Evolutionary conservation across 1,140 invertebrate genomes (phyloP).

Genomic region (Aphaenogaster ashmeadi): DNA sequence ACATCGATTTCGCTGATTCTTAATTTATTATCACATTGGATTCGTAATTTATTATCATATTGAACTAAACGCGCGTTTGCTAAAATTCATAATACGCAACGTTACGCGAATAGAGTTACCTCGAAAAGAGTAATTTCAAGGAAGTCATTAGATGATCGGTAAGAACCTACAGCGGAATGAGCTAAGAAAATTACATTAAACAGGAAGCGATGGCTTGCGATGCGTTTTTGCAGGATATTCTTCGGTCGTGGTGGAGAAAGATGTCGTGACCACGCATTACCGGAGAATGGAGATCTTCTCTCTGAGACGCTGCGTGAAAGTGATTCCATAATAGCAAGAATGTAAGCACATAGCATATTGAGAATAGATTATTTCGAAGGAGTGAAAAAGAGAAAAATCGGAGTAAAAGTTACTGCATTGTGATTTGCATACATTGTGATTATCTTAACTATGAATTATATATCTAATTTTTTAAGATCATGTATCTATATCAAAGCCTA

Average conservation of each 20-base stretch:
- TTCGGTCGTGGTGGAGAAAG: neutral
- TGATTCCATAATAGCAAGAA: conserved; percentile 64
- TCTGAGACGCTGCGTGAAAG: conserved; percentile 70
- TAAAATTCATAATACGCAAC: neutral
- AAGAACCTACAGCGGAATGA: conserved; percentile 50
- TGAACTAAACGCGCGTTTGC: neutral
- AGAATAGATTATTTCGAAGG: conserved; percentile 2
- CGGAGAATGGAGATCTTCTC: conserved; percentile 5
- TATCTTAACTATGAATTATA: conserved; percentile 71
- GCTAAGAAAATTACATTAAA: conserved; percentile 59
- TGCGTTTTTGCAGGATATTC: conserved; percentile 26
- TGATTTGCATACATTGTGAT: conserved; percentile 21
- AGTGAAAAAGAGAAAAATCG: conserved; percentile 30
- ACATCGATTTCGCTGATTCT: neutral
- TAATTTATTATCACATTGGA: conserved; percentile 22
- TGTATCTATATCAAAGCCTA: conserved; percentile 7
- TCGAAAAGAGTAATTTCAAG: conserved; percentile 47
- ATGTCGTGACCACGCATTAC: conserved; percentile 40
- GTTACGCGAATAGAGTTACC: neutral
- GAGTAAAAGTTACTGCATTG: conserved; percentile 41
- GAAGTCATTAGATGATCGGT: conserved; percentile 65
- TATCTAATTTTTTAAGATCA: conserved; percentile 27
- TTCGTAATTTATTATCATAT: neutral
- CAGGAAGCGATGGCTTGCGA: conserved; percentile 58
- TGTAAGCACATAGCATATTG: neutral